These are phyloP conservation scores for Synergus laeviventris DNA, from an alignment of 2,888 invertebrate genomes.

Conservation along the genomic window DNA sequence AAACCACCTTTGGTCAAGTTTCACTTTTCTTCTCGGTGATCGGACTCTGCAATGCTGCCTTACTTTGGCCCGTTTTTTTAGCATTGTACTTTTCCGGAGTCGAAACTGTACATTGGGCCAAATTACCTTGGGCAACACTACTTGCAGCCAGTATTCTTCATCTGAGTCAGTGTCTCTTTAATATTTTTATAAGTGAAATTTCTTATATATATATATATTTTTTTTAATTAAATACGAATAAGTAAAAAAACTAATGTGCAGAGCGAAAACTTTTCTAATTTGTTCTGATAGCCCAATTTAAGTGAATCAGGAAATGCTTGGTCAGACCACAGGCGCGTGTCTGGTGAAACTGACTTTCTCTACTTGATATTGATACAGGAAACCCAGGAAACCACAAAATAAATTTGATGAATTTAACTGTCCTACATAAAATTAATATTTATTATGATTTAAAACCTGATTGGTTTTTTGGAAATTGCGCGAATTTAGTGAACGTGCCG, in stretches of 20 bases:
- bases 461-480: too few relatives aligned
- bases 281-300: background rate
- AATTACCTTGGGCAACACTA: conserved; percentile 92
- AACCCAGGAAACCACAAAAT: too few relatives aligned
- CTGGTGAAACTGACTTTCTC: background rate
- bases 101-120: conserved; percentile 89
- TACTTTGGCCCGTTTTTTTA: conserved; percentile 94
- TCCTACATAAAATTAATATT: too few relatives aligned
- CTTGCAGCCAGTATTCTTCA: conserved; percentile 88
- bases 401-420: too few relatives aligned
- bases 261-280: background rate
- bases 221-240: background rate
- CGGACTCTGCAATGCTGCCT: conserved; percentile 90
- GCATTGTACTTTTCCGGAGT: conserved; percentile 91
- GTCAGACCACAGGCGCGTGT: background rate
- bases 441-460: too few relatives aligned
- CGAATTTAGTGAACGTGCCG: too few relatives aligned
- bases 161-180: conserved; percentile 80
- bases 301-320: background rate
- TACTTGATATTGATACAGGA: too few relatives aligned
- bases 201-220: background rate
- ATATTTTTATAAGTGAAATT: conserved; percentile 41
- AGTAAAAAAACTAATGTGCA: background rate
- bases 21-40: conserved; percentile 95
- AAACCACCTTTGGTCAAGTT: conserved; percentile 93